Percentiles rank a stretch among this genome's conserved stretches.
Evolutionary conservation across 2,113 vertebrate genomes (phyloP).

Genomic region (Herpetotheres cachinnans): DNA sequence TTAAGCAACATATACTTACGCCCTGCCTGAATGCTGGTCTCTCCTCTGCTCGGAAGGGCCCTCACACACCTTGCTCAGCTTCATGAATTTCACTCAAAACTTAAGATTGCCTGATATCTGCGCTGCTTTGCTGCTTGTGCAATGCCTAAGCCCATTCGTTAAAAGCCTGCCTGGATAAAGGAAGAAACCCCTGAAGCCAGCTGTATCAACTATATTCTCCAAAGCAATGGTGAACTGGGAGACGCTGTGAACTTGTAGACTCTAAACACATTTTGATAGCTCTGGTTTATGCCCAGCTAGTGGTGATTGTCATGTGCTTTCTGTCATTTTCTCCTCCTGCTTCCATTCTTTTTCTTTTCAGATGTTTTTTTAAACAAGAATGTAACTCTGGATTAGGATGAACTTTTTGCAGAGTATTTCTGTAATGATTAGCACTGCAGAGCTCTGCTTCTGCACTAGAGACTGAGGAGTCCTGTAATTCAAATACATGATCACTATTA

Average conservation of each 20-base stretch:
- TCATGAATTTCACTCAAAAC: background rate
- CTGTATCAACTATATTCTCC: background rate
- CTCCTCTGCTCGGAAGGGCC: background rate
- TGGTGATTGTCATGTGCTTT: background rate
- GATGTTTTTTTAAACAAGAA: background rate
- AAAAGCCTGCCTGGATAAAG: background rate
- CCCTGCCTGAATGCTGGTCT: background rate
- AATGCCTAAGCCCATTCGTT: background rate
- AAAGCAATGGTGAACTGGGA: background rate
- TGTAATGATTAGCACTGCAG: background rate
- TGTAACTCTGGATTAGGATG: background rate
- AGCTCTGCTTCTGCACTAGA: background rate
- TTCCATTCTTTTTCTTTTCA: background rate
- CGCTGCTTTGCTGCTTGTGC: background rate
- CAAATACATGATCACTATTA: background rate
- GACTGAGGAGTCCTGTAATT: background rate
- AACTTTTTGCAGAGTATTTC: background rate
- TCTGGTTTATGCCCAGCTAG: background rate
- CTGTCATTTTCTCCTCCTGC: background rate
- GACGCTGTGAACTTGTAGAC: background rate
- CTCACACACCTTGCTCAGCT: background rate
- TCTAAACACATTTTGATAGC: background rate
- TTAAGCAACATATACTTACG: background rate
- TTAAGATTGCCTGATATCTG: background rate
- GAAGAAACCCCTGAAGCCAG: background rate